Evolutionary conservation across 2,797 vertebrate genomes (phyloP).

Genomic region (Gouania willdenowi): DNA sequence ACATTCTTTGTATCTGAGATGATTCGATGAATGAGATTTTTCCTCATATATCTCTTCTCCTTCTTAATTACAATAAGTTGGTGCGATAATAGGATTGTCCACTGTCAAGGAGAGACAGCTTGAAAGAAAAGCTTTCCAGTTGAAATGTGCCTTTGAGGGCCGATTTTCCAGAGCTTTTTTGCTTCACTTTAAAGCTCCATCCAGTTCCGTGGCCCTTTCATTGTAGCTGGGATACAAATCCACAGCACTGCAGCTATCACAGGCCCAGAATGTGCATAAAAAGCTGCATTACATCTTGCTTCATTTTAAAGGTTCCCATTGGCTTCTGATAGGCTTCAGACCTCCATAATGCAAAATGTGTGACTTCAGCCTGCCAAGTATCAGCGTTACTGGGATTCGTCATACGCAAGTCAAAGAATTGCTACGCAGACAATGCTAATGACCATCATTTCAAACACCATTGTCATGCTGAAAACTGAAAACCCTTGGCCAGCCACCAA

Average conservation of each 20-base stretch:
- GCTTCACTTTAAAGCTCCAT: slow-evolving; percentile 82
- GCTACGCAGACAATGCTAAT: slow-evolving; percentile 64
- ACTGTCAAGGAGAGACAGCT: slow-evolving; percentile 76
- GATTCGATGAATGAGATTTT: slow-evolving; percentile 59
- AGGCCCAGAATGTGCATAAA: slow-evolving; percentile 77
- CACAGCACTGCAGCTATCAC: slow-evolving; percentile 77
- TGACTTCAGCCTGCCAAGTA: slow-evolving; percentile 71
- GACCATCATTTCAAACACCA: slow-evolving; percentile 56
- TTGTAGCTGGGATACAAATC: slow-evolving; percentile 83
- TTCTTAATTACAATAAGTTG: slow-evolving; percentile 80
- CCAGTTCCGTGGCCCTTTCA: slow-evolving; percentile 79
- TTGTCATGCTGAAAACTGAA: slow-evolving; percentile 51
- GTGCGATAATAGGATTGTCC: slow-evolving; percentile 82
- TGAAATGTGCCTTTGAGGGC: slow-evolving; percentile 81
- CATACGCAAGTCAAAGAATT: slow-evolving; percentile 73
- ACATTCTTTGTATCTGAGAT: slow-evolving; percentile 56
- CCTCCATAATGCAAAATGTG: slow-evolving; percentile 51
- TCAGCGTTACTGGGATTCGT: slow-evolving; percentile 73
- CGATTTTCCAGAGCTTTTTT: slow-evolving; percentile 83
- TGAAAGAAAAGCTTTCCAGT: slow-evolving; percentile 81
- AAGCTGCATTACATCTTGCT: slow-evolving; percentile 78
- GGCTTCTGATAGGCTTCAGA: slow-evolving; percentile 56
- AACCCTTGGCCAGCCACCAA: slow-evolving; percentile 52
- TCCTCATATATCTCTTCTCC: slow-evolving; percentile 67
- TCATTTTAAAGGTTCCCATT: slow-evolving; percentile 65